These are phyloP conservation scores for Drosophila subsilvestris DNA, from an alignment of 2,888 invertebrate species.

Conservation along the genomic window DNA sequence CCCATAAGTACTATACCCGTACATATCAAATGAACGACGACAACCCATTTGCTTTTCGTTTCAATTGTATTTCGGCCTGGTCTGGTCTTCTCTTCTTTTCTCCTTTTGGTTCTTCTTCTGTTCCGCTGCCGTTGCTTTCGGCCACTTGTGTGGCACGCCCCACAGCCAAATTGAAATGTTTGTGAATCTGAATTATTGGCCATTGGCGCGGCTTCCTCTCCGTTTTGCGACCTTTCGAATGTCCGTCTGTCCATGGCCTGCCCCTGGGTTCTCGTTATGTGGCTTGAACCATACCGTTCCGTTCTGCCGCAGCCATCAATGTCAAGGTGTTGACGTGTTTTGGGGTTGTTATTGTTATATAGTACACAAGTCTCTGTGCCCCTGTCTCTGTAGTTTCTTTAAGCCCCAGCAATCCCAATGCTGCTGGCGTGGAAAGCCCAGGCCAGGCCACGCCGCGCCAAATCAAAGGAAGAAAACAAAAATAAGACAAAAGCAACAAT, in stretches of 20 bases:
- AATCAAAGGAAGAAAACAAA: neutral
- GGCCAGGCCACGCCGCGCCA: neutral
- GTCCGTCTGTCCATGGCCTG: neutral
- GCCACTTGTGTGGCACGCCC: constrained; percentile 17
- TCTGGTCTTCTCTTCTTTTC: neutral
- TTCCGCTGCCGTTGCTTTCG: constrained; percentile 4
- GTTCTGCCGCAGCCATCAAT: constrained; percentile 42
- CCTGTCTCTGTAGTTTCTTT: constrained; percentile 10
- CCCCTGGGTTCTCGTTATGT: neutral
- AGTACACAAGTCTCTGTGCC: constrained; percentile 14
- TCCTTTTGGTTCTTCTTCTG: neutral
- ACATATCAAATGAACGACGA: constrained; percentile 26
- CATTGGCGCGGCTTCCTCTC: constrained; percentile 37
- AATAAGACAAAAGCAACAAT: neutral
- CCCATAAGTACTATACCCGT: constrained; percentile 14
- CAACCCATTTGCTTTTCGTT: constrained; percentile 30
- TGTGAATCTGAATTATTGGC: constrained; percentile 46
- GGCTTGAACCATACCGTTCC: neutral
- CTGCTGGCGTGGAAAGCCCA: neutral
- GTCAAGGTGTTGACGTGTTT: constrained; percentile 47
- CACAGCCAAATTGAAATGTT: constrained; percentile 25
- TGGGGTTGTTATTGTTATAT: constrained; percentile 12
- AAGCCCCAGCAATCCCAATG: constrained; percentile 7
- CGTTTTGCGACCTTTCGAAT: neutral
- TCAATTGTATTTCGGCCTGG: constrained; percentile 32